A percentile compares a stretch with the other conserved stretches of the same genome.
Conservation (phyloP, 2,113 vertebrate species). For the Trinectes maculatus region DNA sequence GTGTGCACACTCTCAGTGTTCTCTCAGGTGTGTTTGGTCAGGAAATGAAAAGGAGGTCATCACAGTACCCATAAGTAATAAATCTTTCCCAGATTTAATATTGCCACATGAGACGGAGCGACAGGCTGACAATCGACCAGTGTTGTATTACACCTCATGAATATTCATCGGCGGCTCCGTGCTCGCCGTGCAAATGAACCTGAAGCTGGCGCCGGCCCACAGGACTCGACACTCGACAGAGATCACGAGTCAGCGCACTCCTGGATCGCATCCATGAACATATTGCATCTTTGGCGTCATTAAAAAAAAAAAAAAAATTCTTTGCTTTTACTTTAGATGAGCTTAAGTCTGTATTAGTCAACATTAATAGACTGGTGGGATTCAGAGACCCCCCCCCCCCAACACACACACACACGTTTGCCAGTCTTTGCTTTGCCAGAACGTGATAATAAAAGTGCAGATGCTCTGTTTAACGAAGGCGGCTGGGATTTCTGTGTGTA, state of each 20-base stretch:
- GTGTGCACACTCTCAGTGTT: slow-evolving; percentile 16
- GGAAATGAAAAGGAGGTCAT: slow-evolving; percentile 74
- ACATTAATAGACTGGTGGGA: slow-evolving; percentile 30
- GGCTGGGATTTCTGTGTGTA: slow-evolving; percentile 36
- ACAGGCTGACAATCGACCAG: slow-evolving; percentile 75
- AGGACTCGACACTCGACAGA: slow-evolving; percentile 17
- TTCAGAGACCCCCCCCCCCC: slow-evolving; percentile 55
- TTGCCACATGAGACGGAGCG: slow-evolving; percentile 71
- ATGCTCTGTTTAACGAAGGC: slow-evolving; percentile 53
- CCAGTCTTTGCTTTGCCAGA: slow-evolving; percentile 31
- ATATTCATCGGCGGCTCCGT: slow-evolving; percentile 74
- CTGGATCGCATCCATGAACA: slow-evolving; percentile 35
- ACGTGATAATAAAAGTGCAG: slow-evolving; percentile 66
- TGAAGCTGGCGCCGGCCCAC: slow-evolving; percentile 14
- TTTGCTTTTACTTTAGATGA: slow-evolving; percentile 38
- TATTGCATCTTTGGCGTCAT: slow-evolving; percentile 35
- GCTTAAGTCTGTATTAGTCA: slow-evolving; percentile 59
- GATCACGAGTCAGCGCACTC: not conserved
- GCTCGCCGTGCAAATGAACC: slow-evolving; percentile 60
- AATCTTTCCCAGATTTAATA: slow-evolving; percentile 82
- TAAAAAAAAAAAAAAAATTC: slow-evolving; percentile 70
- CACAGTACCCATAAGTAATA: slow-evolving; percentile 68
- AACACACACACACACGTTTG: not conserved
- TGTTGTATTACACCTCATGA: slow-evolving; percentile 75
- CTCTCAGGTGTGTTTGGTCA: slow-evolving; percentile 69